Percentiles rank a stretch among this genome's conserved stretches.
Conservation (phyloP, 2,797 vertebrate genomes). For the Phoxinus dragarum region DNA sequence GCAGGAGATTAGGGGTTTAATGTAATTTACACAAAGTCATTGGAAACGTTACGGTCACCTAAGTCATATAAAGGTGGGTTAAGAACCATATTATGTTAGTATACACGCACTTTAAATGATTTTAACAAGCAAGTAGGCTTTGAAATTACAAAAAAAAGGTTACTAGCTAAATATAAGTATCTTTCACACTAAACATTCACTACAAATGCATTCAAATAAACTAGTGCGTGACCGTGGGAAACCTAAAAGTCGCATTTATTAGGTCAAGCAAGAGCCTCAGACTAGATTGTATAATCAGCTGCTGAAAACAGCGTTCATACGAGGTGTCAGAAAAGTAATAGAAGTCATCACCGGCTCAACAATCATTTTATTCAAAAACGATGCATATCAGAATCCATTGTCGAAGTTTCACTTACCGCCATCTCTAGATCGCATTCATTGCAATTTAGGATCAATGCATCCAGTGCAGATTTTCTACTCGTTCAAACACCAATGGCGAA, state of each 20-base stretch:
- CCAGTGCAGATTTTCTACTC: too few species aligned
- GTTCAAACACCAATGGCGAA: too few species aligned
- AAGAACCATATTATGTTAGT: too few species aligned
- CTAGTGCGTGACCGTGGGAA: neutral
- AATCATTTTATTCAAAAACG: accelerated
- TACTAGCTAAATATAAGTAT: too few species aligned
- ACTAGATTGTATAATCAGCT: constrained; percentile 46
- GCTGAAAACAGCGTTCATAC: constrained; percentile 57
- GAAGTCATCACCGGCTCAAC: constrained; percentile 56
- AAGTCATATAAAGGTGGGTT: neutral
- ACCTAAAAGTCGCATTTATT: neutral
- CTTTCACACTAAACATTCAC: too few species aligned
- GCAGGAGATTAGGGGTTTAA: too few species aligned
- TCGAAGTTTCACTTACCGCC: neutral
- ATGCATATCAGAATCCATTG: accelerated
- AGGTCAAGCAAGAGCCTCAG: constrained; percentile 43
- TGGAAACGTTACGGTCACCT: accelerated
- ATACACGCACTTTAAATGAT: too few species aligned
- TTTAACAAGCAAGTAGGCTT: too few species aligned
- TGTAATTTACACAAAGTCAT: neutral
- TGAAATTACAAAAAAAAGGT: too few species aligned
- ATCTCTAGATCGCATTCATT: too few species aligned
- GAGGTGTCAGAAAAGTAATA: constrained; percentile 62
- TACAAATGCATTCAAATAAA: neutral
- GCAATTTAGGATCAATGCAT: too few species aligned